Evolutionary conservation across 92 coral and sea anemone species (phyloP).

Genomic region (Epizoanthus illoricatus): DNA sequence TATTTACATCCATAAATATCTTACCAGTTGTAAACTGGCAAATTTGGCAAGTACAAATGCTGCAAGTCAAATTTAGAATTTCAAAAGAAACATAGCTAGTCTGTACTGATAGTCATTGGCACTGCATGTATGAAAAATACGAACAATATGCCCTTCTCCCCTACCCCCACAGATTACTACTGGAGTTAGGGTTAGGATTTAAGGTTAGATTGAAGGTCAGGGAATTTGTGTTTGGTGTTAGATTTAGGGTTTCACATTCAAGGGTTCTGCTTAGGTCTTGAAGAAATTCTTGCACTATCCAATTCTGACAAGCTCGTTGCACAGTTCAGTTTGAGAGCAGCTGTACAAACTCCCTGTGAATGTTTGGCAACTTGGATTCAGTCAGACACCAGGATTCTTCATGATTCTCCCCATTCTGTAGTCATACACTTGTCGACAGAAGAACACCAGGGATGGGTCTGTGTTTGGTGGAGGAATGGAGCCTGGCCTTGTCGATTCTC

Average conservation of each 20-base stretch:
- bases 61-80: not conserved
- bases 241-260: not conserved
- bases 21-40: not conserved
- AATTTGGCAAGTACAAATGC: not conserved
- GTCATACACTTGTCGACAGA: constrained; percentile 98
- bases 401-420: constrained; percentile 94
- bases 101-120: not conserved
- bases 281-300: not conserved
- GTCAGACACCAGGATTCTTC: constrained; percentile 74
- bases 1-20: not conserved
- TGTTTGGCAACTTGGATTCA: not conserved
- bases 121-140: not conserved
- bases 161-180: too few species aligned
- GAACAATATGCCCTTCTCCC: too few species aligned
- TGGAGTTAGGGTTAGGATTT: too few species aligned
- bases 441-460: constrained; percentile 92
- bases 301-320: not conserved
- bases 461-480: constrained; percentile 83
- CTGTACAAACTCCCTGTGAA: too few species aligned
- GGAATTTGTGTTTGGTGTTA: not conserved
- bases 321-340: not conserved
- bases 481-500: constrained; percentile 83
- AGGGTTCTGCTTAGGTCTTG: not conserved
- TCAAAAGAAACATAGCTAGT: not conserved
- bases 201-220: too few species aligned